Evolutionary conservation across 1,140 invertebrate genomes (phyloP).

Genomic region (Sitobion miscanthi): DNA sequence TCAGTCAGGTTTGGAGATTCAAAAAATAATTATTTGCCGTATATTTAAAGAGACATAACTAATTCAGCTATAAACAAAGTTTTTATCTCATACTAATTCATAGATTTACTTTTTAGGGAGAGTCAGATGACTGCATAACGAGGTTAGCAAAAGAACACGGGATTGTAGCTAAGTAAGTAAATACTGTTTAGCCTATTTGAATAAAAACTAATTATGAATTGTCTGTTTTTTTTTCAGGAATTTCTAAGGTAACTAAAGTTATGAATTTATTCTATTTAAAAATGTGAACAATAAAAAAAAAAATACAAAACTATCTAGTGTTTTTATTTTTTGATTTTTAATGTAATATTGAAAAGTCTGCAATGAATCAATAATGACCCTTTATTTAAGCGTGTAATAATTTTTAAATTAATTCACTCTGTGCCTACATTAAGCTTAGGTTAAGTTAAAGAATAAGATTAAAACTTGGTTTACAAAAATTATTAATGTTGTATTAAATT

Average conservation of each 20-base stretch:
- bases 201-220: slow-evolving; percentile 44
- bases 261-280: slow-evolving; percentile 26
- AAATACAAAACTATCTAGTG: neutral
- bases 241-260: slow-evolving; percentile 35
- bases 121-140: slow-evolving; percentile 96
- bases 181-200: neutral
- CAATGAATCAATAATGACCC: too few relatives aligned
- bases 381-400: too few relatives aligned
- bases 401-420: too few relatives aligned
- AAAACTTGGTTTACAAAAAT: too few relatives aligned
- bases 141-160: slow-evolving; percentile 93
- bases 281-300: slow-evolving; percentile 48
- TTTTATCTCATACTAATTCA: neutral
- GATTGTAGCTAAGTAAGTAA: slow-evolving; percentile 78
- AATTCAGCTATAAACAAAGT: neutral
- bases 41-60: neutral
- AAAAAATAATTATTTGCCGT: neutral
- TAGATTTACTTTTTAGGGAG: slow-evolving; percentile 71
- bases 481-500: too few relatives aligned
- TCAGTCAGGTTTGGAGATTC: neutral
- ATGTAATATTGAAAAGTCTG: too few relatives aligned
- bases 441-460: too few relatives aligned
- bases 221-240: slow-evolving; percentile 53
- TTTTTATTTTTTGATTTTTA: too few relatives aligned
- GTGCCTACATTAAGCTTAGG: too few relatives aligned